These are phyloP conservation scores for Oscheius sp. DNA, from an alignment of 2,888 invertebrate genomes.

Conservation along the genomic window DNA sequence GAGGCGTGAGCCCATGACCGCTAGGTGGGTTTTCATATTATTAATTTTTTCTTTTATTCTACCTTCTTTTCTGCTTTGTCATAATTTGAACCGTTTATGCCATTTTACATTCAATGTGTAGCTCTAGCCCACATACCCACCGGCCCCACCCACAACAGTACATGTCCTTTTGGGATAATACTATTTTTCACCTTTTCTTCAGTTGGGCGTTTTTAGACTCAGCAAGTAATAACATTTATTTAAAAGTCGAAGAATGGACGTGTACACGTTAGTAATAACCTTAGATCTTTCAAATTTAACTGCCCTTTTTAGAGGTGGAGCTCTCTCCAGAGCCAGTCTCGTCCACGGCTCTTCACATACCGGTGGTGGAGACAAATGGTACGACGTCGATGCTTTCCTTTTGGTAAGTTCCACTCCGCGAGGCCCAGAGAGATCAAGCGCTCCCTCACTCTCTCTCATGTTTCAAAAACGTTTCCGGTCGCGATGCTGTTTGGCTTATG, in stretches of 20 bases:
- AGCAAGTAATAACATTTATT: too few species aligned
- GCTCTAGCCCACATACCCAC: too few species aligned
- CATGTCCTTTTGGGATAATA: too few species aligned
- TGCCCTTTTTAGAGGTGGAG: slow-evolving; percentile 2
- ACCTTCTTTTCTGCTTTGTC: background rate
- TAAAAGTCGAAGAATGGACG: too few species aligned
- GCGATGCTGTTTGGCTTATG: slow-evolving; percentile 35
- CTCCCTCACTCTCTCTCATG: slow-evolving; percentile 28
- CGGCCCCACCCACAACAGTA: too few species aligned
- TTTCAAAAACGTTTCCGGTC: slow-evolving; percentile 38
- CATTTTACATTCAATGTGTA: too few species aligned
- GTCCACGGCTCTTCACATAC: slow-evolving; percentile 56
- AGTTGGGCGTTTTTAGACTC: too few species aligned
- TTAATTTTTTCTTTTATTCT: background rate
- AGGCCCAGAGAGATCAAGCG: background rate
- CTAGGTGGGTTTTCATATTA: slow-evolving; percentile 2
- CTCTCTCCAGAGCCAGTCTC: slow-evolving; percentile 55
- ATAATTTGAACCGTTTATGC: background rate
- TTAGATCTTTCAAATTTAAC: too few species aligned
- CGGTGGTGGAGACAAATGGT: slow-evolving; percentile 68
- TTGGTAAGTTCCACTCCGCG: slow-evolving; percentile 57
- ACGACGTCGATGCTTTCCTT: slow-evolving; percentile 69
- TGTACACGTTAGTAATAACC: too few species aligned
- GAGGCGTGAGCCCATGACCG: slow-evolving; percentile 24
- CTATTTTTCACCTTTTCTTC: too few species aligned